Evolutionary conservation across 2,113 vertebrate species (phyloP), one percentile per base, ranked within the genome.

Genomic region (Parus major): DNA sequence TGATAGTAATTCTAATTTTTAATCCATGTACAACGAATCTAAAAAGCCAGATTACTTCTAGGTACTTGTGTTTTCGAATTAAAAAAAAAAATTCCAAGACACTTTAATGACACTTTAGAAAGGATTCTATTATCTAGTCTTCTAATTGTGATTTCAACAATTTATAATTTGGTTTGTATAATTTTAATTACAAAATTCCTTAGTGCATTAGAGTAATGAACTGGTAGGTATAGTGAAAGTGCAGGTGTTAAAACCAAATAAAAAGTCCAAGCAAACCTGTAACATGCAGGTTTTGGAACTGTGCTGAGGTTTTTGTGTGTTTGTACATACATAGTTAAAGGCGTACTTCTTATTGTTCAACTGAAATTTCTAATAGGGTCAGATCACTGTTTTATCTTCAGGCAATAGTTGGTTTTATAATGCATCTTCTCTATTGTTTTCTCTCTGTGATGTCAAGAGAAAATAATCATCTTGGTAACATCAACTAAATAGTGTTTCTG

Each of bases 31-130:
- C 18, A 35, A 5, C 10, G 19, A 47, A 46, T 42, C 22, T 64
- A 22, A 68, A 90, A 76, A 68, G 7, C 3, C 12, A 42, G 16
- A 24, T 52, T 63, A 4, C 73, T 61, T 77, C 36, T 76, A 20
- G 2, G 5, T 24, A 22, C 36, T 39, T 56, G 16, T 44, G 15
- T 25, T 90, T 12, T 36, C 76, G 24, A 73, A 36, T 36, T 15
- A 50, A 52, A 66, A 41, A 28, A 81, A 53, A 41, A 6, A n/a
- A n/a, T n/a, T n/a, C 23, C 5, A 28, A 36, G 50, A 36, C 1
- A 3, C 7, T 69, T 1, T 7, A n/a, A 31, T n/a, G 46, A 41
- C 1, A 3, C 7, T 69, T 1, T 7, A n/a, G 41, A 65, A 59
- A 75, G 7, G 2, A n/a, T 44, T 57, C 2, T 22, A 4, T 70